Conservation (phyloP, 2,888 invertebrate species). For the Neria commutata region DNA sequence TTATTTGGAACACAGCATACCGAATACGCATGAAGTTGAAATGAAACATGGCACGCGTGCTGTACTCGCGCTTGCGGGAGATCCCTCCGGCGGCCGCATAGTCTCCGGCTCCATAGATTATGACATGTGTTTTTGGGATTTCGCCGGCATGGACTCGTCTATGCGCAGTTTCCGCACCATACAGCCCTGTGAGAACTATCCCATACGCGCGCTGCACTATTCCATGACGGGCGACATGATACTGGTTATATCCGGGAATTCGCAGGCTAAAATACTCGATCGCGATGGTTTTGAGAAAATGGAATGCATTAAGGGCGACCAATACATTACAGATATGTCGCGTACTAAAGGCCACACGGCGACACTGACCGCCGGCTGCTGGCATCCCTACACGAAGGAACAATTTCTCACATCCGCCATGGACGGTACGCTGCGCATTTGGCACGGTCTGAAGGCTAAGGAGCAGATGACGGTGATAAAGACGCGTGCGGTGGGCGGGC, state of each 20-base stretch:
- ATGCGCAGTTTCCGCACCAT: slow-evolving; percentile 89
- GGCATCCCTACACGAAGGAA: slow-evolving; percentile 89
- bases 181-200: slow-evolving; percentile 96
- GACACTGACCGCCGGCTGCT: slow-evolving; percentile 85
- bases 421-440: slow-evolving; percentile 91
- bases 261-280: slow-evolving; percentile 92
- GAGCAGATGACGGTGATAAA: slow-evolving; percentile 86
- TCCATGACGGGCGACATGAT: slow-evolving; percentile 93
- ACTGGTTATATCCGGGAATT: slow-evolving; percentile 89
- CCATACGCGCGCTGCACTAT: slow-evolving; percentile 84
- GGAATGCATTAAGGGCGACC: slow-evolving; percentile 94
- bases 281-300: slow-evolving; percentile 92
- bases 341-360: slow-evolving; percentile 94
- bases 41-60: slow-evolving; percentile 91
- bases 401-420: slow-evolving; percentile 95
- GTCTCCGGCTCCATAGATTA: slow-evolving; percentile 94
- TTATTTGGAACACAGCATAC: slow-evolving; percentile 67
- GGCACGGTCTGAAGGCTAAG: slow-evolving; percentile 82
- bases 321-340: slow-evolving; percentile 94
- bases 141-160: slow-evolving; percentile 96
- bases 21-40: slow-evolving; percentile 77
- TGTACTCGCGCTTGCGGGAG: slow-evolving; percentile 87
- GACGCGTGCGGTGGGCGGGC: slow-evolving; percentile 82
- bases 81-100: slow-evolving; percentile 89
- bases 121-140: slow-evolving; percentile 97